Evolutionary conservation across 2,888 invertebrate genomes (phyloP), one percentile per base, ranked within the genome.

Genomic region (Dasypolia templi): DNA sequence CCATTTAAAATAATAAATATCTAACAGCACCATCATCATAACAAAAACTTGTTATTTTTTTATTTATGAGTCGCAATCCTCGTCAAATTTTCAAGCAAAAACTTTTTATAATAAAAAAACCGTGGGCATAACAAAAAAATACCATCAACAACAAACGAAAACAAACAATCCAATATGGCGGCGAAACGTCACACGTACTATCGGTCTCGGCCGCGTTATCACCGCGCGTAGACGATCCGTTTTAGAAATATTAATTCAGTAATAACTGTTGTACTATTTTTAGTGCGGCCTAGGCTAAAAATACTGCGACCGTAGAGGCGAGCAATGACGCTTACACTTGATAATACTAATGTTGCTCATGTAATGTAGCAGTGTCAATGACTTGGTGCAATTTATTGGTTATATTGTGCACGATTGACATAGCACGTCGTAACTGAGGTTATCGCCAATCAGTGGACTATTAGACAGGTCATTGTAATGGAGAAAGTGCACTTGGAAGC

Each of bases 221-320:
- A 94, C 84, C 89, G 82, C 90, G 92, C 93, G 95, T 93, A 95
- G 94, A 94, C 95, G 94, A 93, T 95, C 96, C 95, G 92, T 96
- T 96, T 96, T 96, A 96, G 96, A 96, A 96, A 96, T 96, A 96
- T 96, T 96, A 96, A 96, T 96, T 95, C 95, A 95, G 95, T 96
- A 95, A 96, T 96, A 96, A 96, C 95, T 90, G 93, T 91, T 91
- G 92, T 91, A 94, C 96, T 96, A 96, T 96, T 95, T 96, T 95
- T 96, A 96, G 96, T 94, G 85, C 92, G 93, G 93, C 94, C 95
- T 95, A 95, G 94, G 92, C 96, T 96, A 96, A 96, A 96, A 95
- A 96, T 96, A 96, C 92, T 69, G 88, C 93, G 90, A 88, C 89
- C 92, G 90, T 89, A 89, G 89, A 86, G 67, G 81, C 90, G 93